Evolutionary conservation across 2,888 invertebrate genomes (phyloP).

Genomic region (Cistogaster globosa): DNA sequence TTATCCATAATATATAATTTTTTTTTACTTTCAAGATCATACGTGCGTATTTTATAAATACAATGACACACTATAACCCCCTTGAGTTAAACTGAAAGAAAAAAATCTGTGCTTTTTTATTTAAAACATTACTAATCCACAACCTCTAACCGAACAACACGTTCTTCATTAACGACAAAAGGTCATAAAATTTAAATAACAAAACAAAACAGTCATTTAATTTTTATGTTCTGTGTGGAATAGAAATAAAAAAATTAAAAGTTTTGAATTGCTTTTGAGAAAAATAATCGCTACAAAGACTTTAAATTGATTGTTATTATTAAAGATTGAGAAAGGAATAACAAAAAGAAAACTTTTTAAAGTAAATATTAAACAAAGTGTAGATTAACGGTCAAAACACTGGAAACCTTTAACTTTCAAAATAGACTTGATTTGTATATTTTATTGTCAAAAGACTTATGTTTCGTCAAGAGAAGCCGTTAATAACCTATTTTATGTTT

Average conservation of each 20-base stretch:
- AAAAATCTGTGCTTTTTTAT: slow-evolving; percentile 29
- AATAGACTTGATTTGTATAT: too few species aligned
- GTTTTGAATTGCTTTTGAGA: neutral
- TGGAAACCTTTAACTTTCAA: neutral
- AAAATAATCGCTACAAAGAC: slow-evolving; percentile 25
- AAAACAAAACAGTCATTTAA: slow-evolving; percentile 6
- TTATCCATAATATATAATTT: neutral
- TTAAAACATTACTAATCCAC: slow-evolving; percentile 59
- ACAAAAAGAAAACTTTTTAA: neutral
- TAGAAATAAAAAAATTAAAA: slow-evolving; percentile 1
- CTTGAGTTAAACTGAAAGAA: neutral
- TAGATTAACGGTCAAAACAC: neutral
- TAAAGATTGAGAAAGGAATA: slow-evolving; percentile 7
- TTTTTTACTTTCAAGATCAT: slow-evolving; percentile 7
- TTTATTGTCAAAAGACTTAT: too few species aligned
- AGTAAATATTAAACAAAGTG: neutral
- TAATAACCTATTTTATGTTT: too few species aligned
- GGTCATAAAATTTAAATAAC: slow-evolving; percentile 22
- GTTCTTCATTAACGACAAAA: slow-evolving; percentile 58
- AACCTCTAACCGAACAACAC: slow-evolving; percentile 58
- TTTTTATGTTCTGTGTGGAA: slow-evolving; percentile 15
- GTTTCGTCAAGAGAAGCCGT: too few species aligned
- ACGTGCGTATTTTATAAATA: neutral
- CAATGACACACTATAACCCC: slow-evolving; percentile 29
- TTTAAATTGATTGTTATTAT: slow-evolving; percentile 45